Evolutionary conservation across 2,888 invertebrate genomes (phyloP).

Genomic region (Agrilus cyanescens): DNA sequence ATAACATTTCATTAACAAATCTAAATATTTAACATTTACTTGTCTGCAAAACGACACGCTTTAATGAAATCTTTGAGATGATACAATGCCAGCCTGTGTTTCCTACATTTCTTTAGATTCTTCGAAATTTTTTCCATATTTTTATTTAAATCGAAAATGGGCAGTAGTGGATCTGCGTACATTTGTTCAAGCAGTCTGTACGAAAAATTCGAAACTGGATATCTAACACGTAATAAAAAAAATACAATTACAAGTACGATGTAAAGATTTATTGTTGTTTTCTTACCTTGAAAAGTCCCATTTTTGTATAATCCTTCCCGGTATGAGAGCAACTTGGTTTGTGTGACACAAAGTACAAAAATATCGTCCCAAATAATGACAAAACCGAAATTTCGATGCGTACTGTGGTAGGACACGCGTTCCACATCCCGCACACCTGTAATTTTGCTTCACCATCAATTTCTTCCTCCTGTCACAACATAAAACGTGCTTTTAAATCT

Average conservation of each 20-base stretch:
- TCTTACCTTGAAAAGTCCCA: constrained; percentile 50
- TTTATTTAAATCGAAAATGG: constrained; percentile 58
- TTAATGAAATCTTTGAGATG: constrained; percentile 60
- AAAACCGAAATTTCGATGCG: constrained; percentile 64
- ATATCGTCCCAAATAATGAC: constrained; percentile 72
- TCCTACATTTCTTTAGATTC: constrained; percentile 46
- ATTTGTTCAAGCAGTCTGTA: constrained; percentile 65
- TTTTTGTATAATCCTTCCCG: constrained; percentile 51
- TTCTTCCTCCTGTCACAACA: constrained; percentile 43
- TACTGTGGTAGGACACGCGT: constrained; percentile 63
- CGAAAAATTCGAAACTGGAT: constrained; percentile 73
- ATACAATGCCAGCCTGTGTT: constrained; percentile 52
- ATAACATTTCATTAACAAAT: constrained; percentile 3
- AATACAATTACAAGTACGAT: constrained; percentile 5
- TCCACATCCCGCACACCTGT: constrained; percentile 76
- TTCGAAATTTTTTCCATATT: constrained; percentile 51
- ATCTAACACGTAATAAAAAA: constrained; percentile 39
- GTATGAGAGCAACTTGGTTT: constrained; percentile 60
- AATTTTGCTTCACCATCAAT: constrained; percentile 59
- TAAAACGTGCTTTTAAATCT: constrained; percentile 1
- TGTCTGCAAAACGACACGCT: constrained; percentile 53
- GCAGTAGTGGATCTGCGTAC: constrained; percentile 64
- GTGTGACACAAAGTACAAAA: constrained; percentile 81
- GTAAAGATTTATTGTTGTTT: constrained; percentile 2
- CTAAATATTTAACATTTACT: constrained; percentile 35